Base-by-base conservation (phyloP, 2,113 vertebrate genomes). In the Actinemys pallida region DNA sequence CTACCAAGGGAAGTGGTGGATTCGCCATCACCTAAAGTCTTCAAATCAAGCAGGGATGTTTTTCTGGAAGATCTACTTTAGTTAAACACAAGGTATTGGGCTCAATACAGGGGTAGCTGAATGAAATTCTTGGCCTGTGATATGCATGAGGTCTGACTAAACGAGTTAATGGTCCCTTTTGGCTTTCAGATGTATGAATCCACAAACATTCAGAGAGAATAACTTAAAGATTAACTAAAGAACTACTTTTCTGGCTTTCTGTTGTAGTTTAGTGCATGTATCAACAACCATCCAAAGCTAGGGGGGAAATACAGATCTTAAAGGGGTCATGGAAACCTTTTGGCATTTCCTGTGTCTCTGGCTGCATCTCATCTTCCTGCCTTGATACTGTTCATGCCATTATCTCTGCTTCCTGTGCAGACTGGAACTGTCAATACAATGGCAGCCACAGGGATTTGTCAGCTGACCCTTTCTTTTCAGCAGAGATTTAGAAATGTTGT, bases 321-420 rank as follows among this genome's bases (percentile, higher is more conserved):
- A 81, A 83, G 49, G 17, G 3, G 5, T 83, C 31, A 69, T 9
- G 9, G 90, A 87, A 19, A 59, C 16, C 17, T 89, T 4, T 29
- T 83, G 5, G 6, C 80, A 25, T 45, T 88, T 53, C 6, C 2
- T 50, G 59, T 78, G 24, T 47, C 17, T 45, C 24, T 93, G 49
- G 35, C 49, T 69, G 22, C 75, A 27, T 78, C 42, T 78, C 1
- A 29, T 83, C 85, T 90, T 87, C 53, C 87, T 91, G 75, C 52
- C 42, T 81, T 52, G 69, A 91, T 56, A 17, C 3, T 31, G 6
- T 49, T 78, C 22, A 45, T 75, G 4, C 57, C 59, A 87, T 92
- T n/a, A 69, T 3, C 25, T 81, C 25, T 10, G 11, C 56, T 54
- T 0, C 19, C n/a, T 0, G 12, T 84, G 14, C 3, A 45, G 56